phyloP scores from a whole-genome alignment of 2,888 invertebrate genomes.

The Pristionchus exspectatus region DNA sequence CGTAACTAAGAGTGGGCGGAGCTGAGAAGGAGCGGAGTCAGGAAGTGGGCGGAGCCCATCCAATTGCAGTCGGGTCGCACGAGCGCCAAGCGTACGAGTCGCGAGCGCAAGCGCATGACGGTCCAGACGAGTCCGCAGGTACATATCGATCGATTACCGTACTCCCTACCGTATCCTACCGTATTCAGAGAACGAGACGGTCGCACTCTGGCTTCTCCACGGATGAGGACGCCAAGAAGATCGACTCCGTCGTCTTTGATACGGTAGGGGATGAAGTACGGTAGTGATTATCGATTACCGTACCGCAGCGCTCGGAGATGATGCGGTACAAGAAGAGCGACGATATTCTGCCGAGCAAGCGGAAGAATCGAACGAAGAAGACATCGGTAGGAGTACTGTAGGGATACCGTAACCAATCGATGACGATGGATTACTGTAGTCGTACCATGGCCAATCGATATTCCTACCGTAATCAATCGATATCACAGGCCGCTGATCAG shows the following conservation, averaged over 20 bases:
- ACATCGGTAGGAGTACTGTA: background rate
- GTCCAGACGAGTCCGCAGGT: conserved; percentile 45
- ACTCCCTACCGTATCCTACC: background rate
- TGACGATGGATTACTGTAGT: background rate
- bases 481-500: background rate
- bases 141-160: background rate
- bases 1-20: background rate
- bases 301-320: conserved; percentile 21
- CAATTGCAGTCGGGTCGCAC: background rate
- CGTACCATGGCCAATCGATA: background rate
- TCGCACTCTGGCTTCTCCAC: background rate
- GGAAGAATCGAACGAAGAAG: background rate
- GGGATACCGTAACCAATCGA: background rate
- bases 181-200: background rate
- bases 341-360: conserved; percentile 21
- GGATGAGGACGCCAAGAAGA: conserved; percentile 15
- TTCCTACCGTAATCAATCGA: background rate
- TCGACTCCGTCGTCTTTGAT: conserved; percentile 29
- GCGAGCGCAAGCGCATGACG: conserved; percentile 37
- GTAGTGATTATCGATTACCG: background rate
- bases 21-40: no score
- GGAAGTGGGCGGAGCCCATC: background rate
- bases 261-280: background rate
- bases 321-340: conserved; percentile 13
- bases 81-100: background rate